These are phyloP conservation scores for Pseudopleuronectes americanus DNA, from an alignment of 2,797 vertebrate genomes.

Conservation along the genomic window DNA sequence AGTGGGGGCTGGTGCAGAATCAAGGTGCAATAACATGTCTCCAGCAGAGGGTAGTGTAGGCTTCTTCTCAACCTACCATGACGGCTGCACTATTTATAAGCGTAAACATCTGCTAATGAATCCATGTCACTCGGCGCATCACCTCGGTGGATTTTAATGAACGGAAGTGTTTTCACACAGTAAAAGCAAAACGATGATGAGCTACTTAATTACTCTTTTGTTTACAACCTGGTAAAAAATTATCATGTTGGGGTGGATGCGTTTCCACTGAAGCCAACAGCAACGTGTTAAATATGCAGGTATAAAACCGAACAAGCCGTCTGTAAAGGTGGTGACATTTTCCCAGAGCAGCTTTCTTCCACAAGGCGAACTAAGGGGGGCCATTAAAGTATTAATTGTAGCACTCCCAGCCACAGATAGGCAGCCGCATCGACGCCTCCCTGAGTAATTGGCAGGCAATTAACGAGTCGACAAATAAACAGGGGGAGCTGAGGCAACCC, in stretches of 20 bases:
- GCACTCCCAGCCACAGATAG: conserved; percentile 75
- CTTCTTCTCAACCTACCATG: conserved; percentile 43
- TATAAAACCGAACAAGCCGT: conserved; percentile 31
- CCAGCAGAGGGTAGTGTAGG: conserved; percentile 78
- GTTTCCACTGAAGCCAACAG: conserved; percentile 1
- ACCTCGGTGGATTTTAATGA: neutral
- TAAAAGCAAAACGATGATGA: neutral
- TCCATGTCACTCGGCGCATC: neutral
- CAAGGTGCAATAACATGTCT: conserved; percentile 50
- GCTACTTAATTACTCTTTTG: conserved; percentile 9
- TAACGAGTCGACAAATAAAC: conserved; percentile 82
- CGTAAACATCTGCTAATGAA: conserved; percentile 27
- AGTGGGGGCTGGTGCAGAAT: conserved; percentile 35
- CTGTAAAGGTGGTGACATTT: conserved; percentile 72
- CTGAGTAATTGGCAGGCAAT: conserved; percentile 86
- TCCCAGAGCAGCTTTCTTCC: conserved; percentile 50
- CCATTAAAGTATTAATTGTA: conserved; percentile 83
- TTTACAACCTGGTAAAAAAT: conserved; percentile 3
- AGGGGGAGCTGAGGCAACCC: conserved; percentile 73
- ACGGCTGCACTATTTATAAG: conserved; percentile 19
- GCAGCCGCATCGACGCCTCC: conserved; percentile 77
- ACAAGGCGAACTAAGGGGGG: conserved; percentile 59
- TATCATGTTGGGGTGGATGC: neutral
- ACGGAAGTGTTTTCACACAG: neutral
- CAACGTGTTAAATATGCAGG: conserved; percentile 23